Base-by-base conservation (phyloP, 2,113 vertebrate species). In the Regulus satrapa region DNA sequence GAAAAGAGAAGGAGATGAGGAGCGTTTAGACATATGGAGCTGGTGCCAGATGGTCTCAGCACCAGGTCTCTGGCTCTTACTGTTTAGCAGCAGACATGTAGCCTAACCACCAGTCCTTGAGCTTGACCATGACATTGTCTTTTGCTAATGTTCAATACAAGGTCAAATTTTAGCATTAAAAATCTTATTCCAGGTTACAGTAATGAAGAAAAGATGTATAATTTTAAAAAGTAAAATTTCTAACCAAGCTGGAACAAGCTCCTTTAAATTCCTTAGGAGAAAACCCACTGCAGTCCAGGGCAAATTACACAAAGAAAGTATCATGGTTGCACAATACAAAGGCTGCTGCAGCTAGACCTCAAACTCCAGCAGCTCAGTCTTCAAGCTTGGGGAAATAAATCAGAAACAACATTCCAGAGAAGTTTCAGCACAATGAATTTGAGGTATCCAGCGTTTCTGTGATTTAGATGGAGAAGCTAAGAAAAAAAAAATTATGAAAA, bases 401-500 rank as follows among this genome's bases (percentile, higher is more conserved):
- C 2, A 21, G 71, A 94, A 93, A 95, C 62, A 81, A 51, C 67
- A 82, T 94, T 82, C 82, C 66, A 54, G 43, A n/a, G 45, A 48
- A 31, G 71, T 94, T 92, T 85, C 6, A 10, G 34, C 48, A 23
- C 0, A 4, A 49, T 73, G 64, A 91, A 58, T 51, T 68, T 87
- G 94, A 94, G 92, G 82, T 52, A 63, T 84, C 40, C 71, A 91
- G 61, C 28, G 9, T 85, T 91, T 79, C 55, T 18, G 87, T 68
- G 29, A 20, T 89, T 91, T 54, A 58, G 79, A 43, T 62, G 19
- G 62, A 92, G 69, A 74, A 72, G 25, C 54, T 67, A 56, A 85
- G 40, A 25, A 63, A 75, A 86, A 73, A 36, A 49, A 87, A 89
- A 74, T 95, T 95, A 73, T 94, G 95, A 93, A 93, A 89, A 77